Evolutionary conservation across 2,797 vertebrate species (phyloP), one percentile per base, ranked within the genome.

Genomic region (Oreortyx pictus): DNA sequence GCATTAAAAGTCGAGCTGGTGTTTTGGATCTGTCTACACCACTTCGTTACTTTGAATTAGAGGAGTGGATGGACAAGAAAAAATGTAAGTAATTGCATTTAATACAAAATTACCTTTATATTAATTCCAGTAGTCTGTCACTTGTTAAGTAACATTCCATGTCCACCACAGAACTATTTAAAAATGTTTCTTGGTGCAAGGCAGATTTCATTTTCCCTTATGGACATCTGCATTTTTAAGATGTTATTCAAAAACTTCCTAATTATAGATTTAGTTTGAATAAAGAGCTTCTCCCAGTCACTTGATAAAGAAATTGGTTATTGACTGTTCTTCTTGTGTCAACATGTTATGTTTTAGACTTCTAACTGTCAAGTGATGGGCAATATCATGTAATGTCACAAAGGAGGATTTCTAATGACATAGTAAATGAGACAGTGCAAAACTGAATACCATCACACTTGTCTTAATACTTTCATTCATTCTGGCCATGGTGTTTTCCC

Each of bases 51-150:
- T 14, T 57, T 81, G 92, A 97, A 52, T 25, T 97, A 70, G 94
- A 97, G 29, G 91, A 97, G 33, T 96, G 93, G 91, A 86, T 97
- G 91, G 96, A 97, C 43, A 94, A 95, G 54, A 95, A 95, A 95
- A 96, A 94, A 56, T 85, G 93, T 93, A 93, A 90, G 93, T 84
- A 25, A 46, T 73, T 3, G 37, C 4, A 37, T 82, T 89, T n/a
- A 44, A 9, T 29, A 50, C 31, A 41, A 9, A 56, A 46, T 80
- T 59, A n/a, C 33, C 5, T 35, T 82, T 68, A 59, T 75, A 88
- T 64, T 56, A 8, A 73, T 89, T 78, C 67, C 15, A 49, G 6
- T 80, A 20, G 5, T 59, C 47, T 79, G 6, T 54, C 24, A 31
- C 2, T 57, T 60, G 8, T 27, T 49, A 71, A 59, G 13, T 61